Evolutionary conservation across 2,113 vertebrate species (phyloP).

Genomic region (Coptodon bakossiorum): DNA sequence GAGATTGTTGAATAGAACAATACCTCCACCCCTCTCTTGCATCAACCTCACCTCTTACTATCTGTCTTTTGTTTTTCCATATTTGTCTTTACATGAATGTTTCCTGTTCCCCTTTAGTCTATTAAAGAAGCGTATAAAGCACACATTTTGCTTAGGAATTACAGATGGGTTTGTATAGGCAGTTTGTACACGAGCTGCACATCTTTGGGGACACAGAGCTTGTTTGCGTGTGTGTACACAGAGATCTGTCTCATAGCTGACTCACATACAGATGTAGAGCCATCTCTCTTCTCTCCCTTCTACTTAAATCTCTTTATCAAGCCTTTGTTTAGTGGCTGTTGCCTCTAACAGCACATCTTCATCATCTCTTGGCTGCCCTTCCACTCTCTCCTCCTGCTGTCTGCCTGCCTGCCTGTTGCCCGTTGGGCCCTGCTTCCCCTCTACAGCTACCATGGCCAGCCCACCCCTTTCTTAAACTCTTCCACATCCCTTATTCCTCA

Average conservation of each 20-base stretch:
- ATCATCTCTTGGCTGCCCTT: constrained; percentile 2
- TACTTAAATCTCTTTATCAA: neutral
- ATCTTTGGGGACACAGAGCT: neutral
- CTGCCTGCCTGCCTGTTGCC: constrained; percentile 39
- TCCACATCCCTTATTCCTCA: constrained; percentile 41
- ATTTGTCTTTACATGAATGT: neutral
- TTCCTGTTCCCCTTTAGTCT: neutral
- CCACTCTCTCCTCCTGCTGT: constrained; percentile 4
- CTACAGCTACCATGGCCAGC: neutral
- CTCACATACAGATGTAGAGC: neutral
- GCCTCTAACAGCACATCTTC: neutral
- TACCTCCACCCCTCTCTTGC: neutral
- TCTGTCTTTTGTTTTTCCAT: neutral
- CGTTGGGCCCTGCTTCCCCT: neutral
- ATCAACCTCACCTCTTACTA: neutral
- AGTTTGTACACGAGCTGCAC: neutral
- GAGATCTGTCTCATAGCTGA: neutral
- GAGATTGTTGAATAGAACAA: constrained; percentile 28
- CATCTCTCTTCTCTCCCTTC: neutral
- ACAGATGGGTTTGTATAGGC: neutral
- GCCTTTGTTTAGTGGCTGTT: neutral
- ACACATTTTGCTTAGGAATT: neutral
- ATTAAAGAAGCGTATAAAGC: neutral
- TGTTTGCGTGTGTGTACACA: neutral
- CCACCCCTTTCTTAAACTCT: constrained; percentile 31